These are phyloP conservation scores for Crypturellus undulatus DNA, from an alignment of 2,113 vertebrate genomes.

Conservation along the genomic window DNA sequence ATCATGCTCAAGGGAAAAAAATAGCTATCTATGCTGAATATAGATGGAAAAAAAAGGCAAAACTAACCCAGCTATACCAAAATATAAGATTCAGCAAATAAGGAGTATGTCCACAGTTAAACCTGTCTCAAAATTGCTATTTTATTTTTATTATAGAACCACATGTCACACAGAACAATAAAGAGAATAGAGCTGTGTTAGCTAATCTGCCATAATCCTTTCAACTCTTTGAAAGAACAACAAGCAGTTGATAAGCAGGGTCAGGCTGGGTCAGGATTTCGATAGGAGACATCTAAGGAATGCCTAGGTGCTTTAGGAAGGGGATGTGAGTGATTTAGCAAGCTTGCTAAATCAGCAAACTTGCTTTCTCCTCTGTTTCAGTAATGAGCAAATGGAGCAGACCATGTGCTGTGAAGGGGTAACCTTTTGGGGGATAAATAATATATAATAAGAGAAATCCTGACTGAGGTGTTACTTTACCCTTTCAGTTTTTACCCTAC, in stretches of 20 bases:
- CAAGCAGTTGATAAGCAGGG: conserved; percentile 57
- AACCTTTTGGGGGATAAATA: neutral
- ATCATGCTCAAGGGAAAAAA: neutral
- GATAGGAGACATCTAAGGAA: conserved; percentile 65
- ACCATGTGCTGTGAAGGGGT: neutral
- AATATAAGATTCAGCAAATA: neutral
- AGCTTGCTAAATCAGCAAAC: neutral
- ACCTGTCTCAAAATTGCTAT: neutral
- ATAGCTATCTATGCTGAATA: neutral
- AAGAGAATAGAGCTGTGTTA: conserved; percentile 1
- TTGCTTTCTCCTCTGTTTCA: neutral
- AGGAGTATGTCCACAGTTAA: neutral
- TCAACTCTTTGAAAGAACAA: conserved; percentile 56
- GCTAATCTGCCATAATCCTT: conserved; percentile 66
- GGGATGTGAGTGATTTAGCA: conserved; percentile 36
- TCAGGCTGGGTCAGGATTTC: conserved; percentile 62
- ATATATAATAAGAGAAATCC: neutral
- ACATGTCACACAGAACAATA: neutral
- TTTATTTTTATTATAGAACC: conserved; percentile 26
- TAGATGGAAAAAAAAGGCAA: neutral
- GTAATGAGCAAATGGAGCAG: neutral
- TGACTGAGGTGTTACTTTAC: fast-evolving
- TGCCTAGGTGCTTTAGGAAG: conserved; percentile 65
- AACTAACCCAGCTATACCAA: neutral
- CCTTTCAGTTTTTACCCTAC: neutral